Evolutionary conservation across 2,888 invertebrate species (phyloP).

Genomic region (Gymnocheta viridis): DNA sequence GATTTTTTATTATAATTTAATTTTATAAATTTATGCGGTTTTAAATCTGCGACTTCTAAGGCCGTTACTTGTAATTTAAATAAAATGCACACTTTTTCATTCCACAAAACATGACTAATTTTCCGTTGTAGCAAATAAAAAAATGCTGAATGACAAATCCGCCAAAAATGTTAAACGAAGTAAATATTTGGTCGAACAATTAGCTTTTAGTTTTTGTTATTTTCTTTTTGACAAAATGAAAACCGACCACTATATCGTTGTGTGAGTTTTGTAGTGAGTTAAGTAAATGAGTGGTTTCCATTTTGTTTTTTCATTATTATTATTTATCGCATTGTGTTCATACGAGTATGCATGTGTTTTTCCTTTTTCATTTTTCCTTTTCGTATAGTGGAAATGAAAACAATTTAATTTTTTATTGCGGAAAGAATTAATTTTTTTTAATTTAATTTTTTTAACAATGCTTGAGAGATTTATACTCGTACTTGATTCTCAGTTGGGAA

Average conservation of each 20-base stretch:
- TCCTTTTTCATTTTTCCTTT: neutral
- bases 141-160: conserved; percentile 17
- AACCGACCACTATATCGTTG: conserved; percentile 34
- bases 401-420: conserved; percentile 57
- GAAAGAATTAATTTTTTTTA: conserved; percentile 48
- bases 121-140: conserved; percentile 15
- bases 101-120: conserved; percentile 20
- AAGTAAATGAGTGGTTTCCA: conserved; percentile 71
- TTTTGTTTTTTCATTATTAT: conserved; percentile 16
- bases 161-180: neutral
- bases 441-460: conserved; percentile 57
- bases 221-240: conserved; percentile 26
- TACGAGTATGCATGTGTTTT: conserved; percentile 3
- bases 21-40: neutral
- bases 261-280: conserved; percentile 56
- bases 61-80: neutral
- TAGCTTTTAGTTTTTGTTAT: conserved; percentile 4
- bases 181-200: conserved; percentile 7
- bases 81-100: conserved; percentile 24
- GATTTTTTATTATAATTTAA: no score
- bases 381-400: conserved; percentile 36
- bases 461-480: conserved; percentile 43
- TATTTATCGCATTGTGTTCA: conserved; percentile 1
- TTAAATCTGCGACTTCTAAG: neutral
- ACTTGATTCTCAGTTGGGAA: conserved; percentile 55